Base-by-base conservation (phyloP, 2,797 vertebrate genomes). In the Muraenolepis orangiensis region DNA sequence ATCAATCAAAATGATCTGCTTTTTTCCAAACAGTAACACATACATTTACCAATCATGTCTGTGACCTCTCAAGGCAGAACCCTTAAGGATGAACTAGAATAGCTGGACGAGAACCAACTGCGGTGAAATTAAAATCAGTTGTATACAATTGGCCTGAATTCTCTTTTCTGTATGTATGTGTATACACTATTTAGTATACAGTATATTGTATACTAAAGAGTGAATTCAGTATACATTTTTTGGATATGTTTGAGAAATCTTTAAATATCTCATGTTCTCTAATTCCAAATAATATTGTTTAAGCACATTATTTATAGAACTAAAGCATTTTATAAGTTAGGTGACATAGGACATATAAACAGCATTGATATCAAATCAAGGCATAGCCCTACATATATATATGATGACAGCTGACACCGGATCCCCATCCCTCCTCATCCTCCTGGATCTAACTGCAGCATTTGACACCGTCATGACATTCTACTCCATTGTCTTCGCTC, bases 391-490 rank as follows among this genome's bases (percentile, higher is more conserved):
- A 51, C 7, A 51, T 5, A 51, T 51, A n/a, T n/a, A n/a, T 23
- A 8, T 57, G 3, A 57, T n/a, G n/a, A 57, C n/a, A n/a, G n/a
- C n/a, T n/a, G n/a, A n/a, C n/a, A n/a, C n/a, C n/a, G n/a, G n/a
- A n/a, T n/a, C 72, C 42, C 85, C 73, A 74, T 36, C 77, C 38
- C 12, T 51, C 30, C 7, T 72, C 66, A 46, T 38, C 75, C 72
- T 30, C 61, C 68, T 76, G n/a, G n/a, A n/a, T n/a, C n/a, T n/a
- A n/a, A n/a, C n/a, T n/a, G n/a, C n/a, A n/a, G n/a, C n/a, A n/a
- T n/a, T n/a, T n/a, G n/a, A n/a, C n/a, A n/a, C n/a, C n/a, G n/a
- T n/a, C n/a, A n/a, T n/a, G n/a, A n/a, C n/a, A n/a, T n/a, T n/a
- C n/a, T n/a, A n/a, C n/a, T n/a, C n/a, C n/a, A n/a, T n/a, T n/a